Conservation (phyloP, 2,113 vertebrate species). For the Antechinus flavipes region DNA sequence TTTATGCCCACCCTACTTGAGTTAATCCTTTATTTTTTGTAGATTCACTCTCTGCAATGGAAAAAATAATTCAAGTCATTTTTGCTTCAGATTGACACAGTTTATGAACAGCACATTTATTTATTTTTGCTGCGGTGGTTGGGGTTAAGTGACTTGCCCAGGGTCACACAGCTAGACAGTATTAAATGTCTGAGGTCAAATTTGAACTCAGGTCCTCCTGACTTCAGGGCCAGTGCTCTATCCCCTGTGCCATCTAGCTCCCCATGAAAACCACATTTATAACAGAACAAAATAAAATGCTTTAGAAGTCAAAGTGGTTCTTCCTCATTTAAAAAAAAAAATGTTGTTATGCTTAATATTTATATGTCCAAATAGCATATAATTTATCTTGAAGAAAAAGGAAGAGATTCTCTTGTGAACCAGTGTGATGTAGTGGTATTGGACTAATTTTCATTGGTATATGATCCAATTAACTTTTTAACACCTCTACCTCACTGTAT, state of each 20-base stretch:
- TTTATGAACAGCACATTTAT: conserved; percentile 25
- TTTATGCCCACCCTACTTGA: conserved; percentile 40
- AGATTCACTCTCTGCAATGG: conserved; percentile 36
- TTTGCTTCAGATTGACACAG: background rate
- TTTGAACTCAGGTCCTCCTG: no score
- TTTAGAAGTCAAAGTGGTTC: conserved; percentile 14
- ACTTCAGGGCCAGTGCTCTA: no score
- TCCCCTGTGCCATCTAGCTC: no score
- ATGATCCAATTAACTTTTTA: background rate
- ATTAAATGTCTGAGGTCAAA: no score
- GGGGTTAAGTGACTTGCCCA: no score
- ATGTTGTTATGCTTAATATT: background rate
- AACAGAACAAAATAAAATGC: conserved; percentile 37
- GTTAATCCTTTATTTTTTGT: conserved; percentile 22
- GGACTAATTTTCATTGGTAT: conserved; percentile 9
- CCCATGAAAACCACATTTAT: background rate
- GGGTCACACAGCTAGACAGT: no score
- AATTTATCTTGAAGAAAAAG: background rate
- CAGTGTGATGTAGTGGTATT: background rate
- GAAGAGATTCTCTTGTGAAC: background rate
- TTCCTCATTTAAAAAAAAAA: background rate
- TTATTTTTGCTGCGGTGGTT: no score
- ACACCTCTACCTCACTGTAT: background rate
- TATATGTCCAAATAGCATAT: background rate
- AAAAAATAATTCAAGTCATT: conserved; percentile 28